Base-by-base conservation (phyloP, 2,797 vertebrate genomes). In the Antennarius maculatus region DNA sequence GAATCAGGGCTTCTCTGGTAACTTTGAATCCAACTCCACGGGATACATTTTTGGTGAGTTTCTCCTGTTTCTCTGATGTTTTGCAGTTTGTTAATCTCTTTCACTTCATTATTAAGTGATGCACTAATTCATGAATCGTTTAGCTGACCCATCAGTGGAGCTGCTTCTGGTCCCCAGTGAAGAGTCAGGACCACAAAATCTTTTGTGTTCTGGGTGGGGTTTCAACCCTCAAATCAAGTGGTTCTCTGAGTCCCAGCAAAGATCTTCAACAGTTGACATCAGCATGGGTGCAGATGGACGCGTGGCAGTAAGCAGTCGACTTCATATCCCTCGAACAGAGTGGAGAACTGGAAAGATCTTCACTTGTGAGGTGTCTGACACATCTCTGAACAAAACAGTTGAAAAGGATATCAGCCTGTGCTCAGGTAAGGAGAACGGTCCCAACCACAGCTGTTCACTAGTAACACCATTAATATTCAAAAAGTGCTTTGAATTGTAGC, bases 161-260 rank as follows among this genome's bases (percentile, higher is more conserved):
- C 68, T 93, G 1, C 29, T 68, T 48, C 23, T 76, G 62, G 58
- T 48, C n/a, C 27, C 83, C n/a, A 76, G 62, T 53, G 18, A 70
- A 48, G 51, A 31, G 6, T 71, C 74, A 39, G 65, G 9, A 39
- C 1, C 16, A 37, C 84, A 83, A 48, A 89, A 2, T 49, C 73
- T 93, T 3, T 4, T 74, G 0, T 94, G 92, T 51, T 74, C 46
- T n/a, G 90, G 63, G 16, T 27, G 37, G 59, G 91, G 91, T 53
- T 71, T 91, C 34, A 46, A 88, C 17, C 89, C 89, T 50, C 58
- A 87, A 41, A 84, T 92, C 18, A 65, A 12, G 29, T 94, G 91
- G 88, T 4, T 67, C 16, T 2, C 45, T 28, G 11, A 42, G 7
- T 73, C 80, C 61, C 3, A 11, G 37, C 3, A 29, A 5, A 66